Conservation (phyloP, 2,888 invertebrate genomes). For the Netelia inedita region DNA sequence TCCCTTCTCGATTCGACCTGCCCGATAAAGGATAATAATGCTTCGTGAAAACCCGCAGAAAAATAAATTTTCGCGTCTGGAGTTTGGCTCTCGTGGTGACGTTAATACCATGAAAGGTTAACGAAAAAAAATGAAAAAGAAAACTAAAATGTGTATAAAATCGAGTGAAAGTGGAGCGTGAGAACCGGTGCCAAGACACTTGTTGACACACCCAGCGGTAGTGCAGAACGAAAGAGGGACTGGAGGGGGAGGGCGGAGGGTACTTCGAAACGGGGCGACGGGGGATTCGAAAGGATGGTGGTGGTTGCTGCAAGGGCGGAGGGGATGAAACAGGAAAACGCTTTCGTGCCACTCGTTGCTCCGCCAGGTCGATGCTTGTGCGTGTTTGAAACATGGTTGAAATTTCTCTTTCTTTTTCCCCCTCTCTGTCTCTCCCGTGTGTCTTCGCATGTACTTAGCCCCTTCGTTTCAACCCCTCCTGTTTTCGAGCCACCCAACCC, state of each 20-base stretch:
- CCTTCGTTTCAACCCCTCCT: slow-evolving; percentile 12
- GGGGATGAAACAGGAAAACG: slow-evolving; percentile 34
- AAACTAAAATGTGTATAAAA: slow-evolving; percentile 28
- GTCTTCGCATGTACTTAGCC: slow-evolving; percentile 33
- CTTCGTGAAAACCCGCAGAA: background rate
- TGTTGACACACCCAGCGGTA: slow-evolving; percentile 73
- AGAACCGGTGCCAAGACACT: slow-evolving; percentile 76
- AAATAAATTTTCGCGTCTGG: background rate
- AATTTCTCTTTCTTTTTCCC: background rate
- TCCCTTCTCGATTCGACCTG: slow-evolving; percentile 4
- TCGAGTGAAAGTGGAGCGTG: slow-evolving; percentile 62
- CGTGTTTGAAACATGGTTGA: slow-evolving; percentile 55
- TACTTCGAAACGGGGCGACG: slow-evolving; percentile 26
- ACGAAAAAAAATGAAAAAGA: slow-evolving; percentile 36
- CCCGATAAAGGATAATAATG: slow-evolving; percentile 18
- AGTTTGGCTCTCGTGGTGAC: slow-evolving; percentile 12
- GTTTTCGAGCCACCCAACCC: background rate
- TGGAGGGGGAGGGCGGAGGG: slow-evolving; percentile 19
- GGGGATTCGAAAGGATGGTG: background rate
- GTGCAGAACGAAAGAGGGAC: slow-evolving; percentile 53
- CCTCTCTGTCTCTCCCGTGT: background rate
- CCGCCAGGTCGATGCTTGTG: slow-evolving; percentile 58
- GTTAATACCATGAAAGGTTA: slow-evolving; percentile 32
- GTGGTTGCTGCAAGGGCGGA: background rate
- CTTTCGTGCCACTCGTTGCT: slow-evolving; percentile 58